Evolutionary conservation across 2,113 vertebrate genomes (phyloP), one percentile per base, ranked within the genome.

Genomic region (Siniperca knerii): DNA sequence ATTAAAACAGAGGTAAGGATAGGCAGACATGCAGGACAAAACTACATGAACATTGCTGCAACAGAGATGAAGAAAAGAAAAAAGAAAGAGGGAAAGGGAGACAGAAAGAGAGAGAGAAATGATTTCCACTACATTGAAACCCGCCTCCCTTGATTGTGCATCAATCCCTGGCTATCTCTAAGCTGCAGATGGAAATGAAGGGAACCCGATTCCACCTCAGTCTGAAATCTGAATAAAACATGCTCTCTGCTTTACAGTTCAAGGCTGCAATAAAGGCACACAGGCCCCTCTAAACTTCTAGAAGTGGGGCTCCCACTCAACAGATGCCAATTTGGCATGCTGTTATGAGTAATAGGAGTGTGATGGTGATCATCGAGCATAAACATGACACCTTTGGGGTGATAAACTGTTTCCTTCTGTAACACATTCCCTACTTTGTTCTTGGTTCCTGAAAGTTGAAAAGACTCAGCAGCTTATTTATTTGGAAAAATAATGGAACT

Each of bases 211-310:
- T 93, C 86, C 73, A 89, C 83, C 88, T 88, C 87, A 70, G 79
- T 89, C 85, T 89, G 79, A 90, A 91, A 93, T 90, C 89, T 93
- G 91, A 94, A 94, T 93, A 92, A 93, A 93, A 91, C 89, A 89
- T 92, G 87, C 75, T 88, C 84, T 85, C 70, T 93, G 65, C 90
- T 90, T 90, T 84, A 79, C 76, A 89, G 89, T 92, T 92, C 87
- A 92, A 88, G 86, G 82, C 87, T 40, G 54, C 70, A 62, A 74
- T 69, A 77, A 87, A 91, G 79, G 58, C 76, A 70, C 8, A 78
- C 52, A 50, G 82, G 70, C 42, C 74, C 60, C 48, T 93, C 81
- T 87, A 89, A 82, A 86, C 87, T 81, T 80, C 80, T 50, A 71
- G 44, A 82, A 85, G 65, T 81, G 60, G 62, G 23, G 42, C 71